A percentile compares a stretch with the other conserved stretches of the same genome.
These are phyloP conservation scores for Danionella cerebrum DNA, from an alignment of 2,113 vertebrate genomes.

Conservation along the genomic window DNA sequence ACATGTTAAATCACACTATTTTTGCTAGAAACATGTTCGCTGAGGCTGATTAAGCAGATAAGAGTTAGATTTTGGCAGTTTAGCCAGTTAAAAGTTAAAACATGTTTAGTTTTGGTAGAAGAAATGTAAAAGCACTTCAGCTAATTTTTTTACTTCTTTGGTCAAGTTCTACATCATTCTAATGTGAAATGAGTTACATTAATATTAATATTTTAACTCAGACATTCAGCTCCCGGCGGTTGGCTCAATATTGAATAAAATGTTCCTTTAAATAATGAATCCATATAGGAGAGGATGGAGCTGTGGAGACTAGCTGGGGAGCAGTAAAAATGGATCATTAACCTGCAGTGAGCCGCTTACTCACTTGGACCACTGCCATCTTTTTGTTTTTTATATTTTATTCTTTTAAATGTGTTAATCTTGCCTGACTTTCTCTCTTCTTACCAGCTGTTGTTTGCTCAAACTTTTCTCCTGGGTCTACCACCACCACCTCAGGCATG, in stretches of 20 bases:
- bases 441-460: constrained; percentile 79
- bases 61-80: too few species aligned
- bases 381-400: background rate
- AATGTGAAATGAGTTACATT: background rate
- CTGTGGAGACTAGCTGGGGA: background rate
- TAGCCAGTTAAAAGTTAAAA: too few species aligned
- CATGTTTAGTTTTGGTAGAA: too few species aligned
- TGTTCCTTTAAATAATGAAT: background rate
- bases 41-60: too few species aligned
- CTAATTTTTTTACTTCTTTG: too few species aligned
- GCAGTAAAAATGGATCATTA: background rate
- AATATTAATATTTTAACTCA: background rate
- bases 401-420: background rate
- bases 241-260: background rate
- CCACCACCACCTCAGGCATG: constrained; percentile 73
- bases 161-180: background rate
- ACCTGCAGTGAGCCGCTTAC: background rate
- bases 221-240: background rate
- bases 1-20: too few species aligned
- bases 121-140: too few species aligned
- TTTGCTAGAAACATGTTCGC: too few species aligned
- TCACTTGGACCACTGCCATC: background rate
- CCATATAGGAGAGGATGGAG: background rate
- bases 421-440: background rate
- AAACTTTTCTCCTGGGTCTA: constrained; percentile 85